Percentiles rank a stretch among this genome's conserved stretches.
Conservation (phyloP, 2,888 invertebrate species). For the Yponomeuta cagnagella region DNA sequence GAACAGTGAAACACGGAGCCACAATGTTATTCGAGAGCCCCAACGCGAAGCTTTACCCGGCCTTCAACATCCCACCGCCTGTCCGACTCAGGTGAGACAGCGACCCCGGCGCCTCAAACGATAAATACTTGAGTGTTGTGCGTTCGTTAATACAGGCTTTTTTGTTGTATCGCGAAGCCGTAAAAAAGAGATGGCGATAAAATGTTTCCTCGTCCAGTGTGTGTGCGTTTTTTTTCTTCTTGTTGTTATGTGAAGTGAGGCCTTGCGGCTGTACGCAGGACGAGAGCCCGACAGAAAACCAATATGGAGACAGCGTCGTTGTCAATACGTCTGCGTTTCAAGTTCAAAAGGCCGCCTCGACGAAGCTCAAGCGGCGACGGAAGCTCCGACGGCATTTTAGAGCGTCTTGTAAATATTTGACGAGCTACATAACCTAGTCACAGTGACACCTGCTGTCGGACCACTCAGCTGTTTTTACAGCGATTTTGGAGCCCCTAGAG, state of each 20-base stretch:
- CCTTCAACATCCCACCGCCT: conserved; percentile 83
- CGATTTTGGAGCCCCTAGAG: neutral
- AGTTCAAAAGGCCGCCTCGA: neutral
- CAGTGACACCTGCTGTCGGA: neutral
- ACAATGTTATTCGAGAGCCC: conserved; percentile 84
- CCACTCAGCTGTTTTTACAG: neutral
- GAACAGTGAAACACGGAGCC: conserved; percentile 40
- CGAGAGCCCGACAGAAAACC: neutral
- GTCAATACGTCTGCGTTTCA: neutral
- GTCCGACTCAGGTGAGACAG: conserved; percentile 71
- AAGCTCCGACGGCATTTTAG: neutral
- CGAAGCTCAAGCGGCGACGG: neutral
- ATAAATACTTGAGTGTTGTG: conserved; percentile 13
- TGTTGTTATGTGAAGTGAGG: neutral
- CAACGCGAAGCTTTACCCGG: conserved; percentile 80
- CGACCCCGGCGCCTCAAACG: too few species aligned
- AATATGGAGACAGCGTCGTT: neutral
- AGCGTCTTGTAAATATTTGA: neutral
- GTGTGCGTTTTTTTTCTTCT: neutral
- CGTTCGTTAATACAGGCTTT: neutral
- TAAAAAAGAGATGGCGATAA: conserved; percentile 3
- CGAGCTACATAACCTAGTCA: neutral
- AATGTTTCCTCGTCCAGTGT: neutral
- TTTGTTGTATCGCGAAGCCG: neutral
- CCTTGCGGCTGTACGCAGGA: neutral